Evolutionary conservation across 1,140 invertebrate species (phyloP).

Genomic region (Oryctes rhinoceros): DNA sequence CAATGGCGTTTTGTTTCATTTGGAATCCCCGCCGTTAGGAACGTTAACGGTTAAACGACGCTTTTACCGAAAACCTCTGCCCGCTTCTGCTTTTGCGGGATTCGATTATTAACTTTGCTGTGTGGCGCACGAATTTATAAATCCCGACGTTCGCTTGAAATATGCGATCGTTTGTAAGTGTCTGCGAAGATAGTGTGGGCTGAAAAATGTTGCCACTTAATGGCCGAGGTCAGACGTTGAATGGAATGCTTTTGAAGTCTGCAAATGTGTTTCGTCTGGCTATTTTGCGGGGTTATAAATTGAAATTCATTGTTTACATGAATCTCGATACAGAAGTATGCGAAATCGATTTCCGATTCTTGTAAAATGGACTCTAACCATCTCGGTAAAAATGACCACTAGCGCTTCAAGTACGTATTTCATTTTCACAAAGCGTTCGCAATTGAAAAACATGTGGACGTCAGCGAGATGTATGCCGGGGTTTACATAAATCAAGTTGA

Average conservation of each 20-base stretch:
- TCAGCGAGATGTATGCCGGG: no score
- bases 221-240: constrained; percentile 17
- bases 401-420: no score
- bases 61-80: not conserved
- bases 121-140: constrained; percentile 23
- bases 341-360: not conserved
- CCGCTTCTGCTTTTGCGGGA: not conserved
- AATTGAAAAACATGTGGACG: no score
- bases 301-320: constrained; percentile 19
- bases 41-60: constrained; percentile 3
- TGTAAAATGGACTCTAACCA: no score
- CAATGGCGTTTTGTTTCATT: not conserved
- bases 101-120: constrained; percentile 14
- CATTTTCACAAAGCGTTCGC: no score
- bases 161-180: constrained; percentile 31
- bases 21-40: not conserved
- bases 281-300: not conserved
- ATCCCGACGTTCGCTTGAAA: constrained; percentile 21
- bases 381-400: no score
- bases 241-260: constrained; percentile 11
- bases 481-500: no score
- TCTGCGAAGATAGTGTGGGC: constrained; percentile 4
- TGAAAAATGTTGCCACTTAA: constrained; percentile 26
- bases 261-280: constrained; percentile 25
- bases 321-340: not conserved